A percentile compares a stretch with the other conserved stretches of the same genome.
These are phyloP conservation scores for Notarius quadriscutis DNA, from an alignment of 2,113 vertebrate species.

Conservation along the genomic window DNA sequence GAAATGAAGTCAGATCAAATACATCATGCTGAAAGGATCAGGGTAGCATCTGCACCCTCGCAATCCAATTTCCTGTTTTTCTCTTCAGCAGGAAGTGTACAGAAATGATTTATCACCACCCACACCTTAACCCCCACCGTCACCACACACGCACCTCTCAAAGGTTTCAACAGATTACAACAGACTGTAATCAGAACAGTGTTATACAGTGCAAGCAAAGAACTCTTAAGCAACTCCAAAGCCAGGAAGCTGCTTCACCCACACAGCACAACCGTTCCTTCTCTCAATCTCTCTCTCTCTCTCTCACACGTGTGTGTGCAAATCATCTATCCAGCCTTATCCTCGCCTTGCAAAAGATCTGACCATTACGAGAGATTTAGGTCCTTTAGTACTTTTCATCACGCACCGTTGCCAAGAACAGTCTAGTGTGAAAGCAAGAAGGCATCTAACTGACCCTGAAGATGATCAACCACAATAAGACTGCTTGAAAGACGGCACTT, in stretches of 20 bases:
- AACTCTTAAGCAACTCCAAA: not conserved
- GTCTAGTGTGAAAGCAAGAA: not conserved
- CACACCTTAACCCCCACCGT: not conserved
- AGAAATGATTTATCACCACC: not conserved
- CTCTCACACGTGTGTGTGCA: constrained; percentile 25
- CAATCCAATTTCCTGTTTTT: constrained; percentile 41
- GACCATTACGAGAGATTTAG: not conserved
- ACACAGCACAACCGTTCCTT: not conserved
- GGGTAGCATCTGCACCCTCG: not conserved
- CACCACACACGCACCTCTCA: not conserved
- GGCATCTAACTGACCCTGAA: not conserved
- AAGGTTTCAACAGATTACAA: not conserved
- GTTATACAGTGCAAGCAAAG: constrained; percentile 28
- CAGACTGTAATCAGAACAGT: not conserved
- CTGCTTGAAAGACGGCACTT: not conserved
- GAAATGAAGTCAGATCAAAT: not conserved
- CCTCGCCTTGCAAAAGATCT: not conserved
- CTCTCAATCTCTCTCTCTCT: not conserved
- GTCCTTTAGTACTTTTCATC: not conserved
- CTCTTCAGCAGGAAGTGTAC: constrained; percentile 5
- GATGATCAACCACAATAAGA: not conserved
- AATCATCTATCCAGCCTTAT: not conserved
- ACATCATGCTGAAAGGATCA: constrained; percentile 51
- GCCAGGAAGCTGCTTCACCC: not conserved
- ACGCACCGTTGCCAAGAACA: not conserved